Conservation (phyloP, 2,888 invertebrate species). For the Leucoptera coffeella region DNA sequence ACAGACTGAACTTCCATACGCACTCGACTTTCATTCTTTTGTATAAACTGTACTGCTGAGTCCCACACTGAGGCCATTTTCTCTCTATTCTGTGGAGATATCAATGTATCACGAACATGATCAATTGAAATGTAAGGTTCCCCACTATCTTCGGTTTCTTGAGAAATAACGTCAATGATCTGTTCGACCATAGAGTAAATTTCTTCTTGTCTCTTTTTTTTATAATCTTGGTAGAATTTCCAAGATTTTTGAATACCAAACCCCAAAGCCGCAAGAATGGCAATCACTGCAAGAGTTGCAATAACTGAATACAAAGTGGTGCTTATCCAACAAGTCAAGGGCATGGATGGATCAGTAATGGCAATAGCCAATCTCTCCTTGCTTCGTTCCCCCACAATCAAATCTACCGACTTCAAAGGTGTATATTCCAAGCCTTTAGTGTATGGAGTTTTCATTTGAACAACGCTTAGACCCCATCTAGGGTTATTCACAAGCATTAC, state of each 20-base stretch:
- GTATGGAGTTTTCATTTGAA: conserved; percentile 29
- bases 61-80: conserved; percentile 77
- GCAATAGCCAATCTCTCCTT: conserved; percentile 51
- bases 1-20: conserved; percentile 81
- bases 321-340: conserved; percentile 55
- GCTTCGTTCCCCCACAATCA: conserved; percentile 43
- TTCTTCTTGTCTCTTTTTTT: conserved; percentile 48
- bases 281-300: conserved; percentile 24
- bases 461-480: conserved; percentile 64
- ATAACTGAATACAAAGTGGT: conserved; percentile 52
- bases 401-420: conserved; percentile 28
- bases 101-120: conserved; percentile 86
- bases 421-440: conserved; percentile 25
- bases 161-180: conserved; percentile 58
- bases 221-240: conserved; percentile 38
- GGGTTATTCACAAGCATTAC: conserved; percentile 65
- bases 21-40: conserved; percentile 75
- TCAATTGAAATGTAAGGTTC: conserved; percentile 72
- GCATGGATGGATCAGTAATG: conserved; percentile 54
- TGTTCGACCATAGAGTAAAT: conserved; percentile 62
- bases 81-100: conserved; percentile 73
- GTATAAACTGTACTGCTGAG: conserved; percentile 74
- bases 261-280: conserved; percentile 22
- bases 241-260: conserved; percentile 25
- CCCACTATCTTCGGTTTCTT: conserved; percentile 49